Evolutionary conservation across 2,797 vertebrate species (phyloP).

Genomic region (Mycteria americana): DNA sequence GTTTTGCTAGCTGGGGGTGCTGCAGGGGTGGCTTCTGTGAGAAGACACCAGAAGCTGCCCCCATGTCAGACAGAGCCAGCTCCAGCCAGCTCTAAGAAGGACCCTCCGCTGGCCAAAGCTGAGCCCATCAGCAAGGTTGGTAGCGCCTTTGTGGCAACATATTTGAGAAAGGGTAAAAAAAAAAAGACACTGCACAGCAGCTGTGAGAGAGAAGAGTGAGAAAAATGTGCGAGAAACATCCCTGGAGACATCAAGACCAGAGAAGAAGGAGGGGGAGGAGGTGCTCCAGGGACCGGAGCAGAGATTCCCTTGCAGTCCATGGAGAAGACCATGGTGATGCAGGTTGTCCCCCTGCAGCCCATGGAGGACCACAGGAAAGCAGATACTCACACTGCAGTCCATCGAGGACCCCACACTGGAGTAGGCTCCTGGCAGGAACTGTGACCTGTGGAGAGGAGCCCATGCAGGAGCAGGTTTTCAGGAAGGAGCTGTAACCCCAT

Average conservation of each 20-base stretch:
- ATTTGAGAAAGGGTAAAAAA: background rate
- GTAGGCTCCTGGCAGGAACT: background rate
- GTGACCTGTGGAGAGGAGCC: background rate
- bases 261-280: background rate
- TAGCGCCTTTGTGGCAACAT: background rate
- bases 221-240: background rate
- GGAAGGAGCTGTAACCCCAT: background rate
- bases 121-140: background rate
- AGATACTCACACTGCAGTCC: background rate
- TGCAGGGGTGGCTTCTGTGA: background rate
- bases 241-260: background rate
- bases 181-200: background rate
- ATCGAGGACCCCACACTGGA: background rate
- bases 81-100: background rate
- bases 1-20: background rate
- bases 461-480: background rate
- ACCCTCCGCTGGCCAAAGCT: background rate
- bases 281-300: background rate
- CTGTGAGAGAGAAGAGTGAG: background rate
- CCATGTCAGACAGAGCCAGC: background rate
- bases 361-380: background rate
- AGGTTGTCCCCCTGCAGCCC: background rate
- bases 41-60: background rate
- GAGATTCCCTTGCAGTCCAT: fast-evolving
- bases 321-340: background rate